These are phyloP conservation scores for Pholis gunnellus DNA, from an alignment of 2,113 vertebrate species.

Conservation along the genomic window DNA sequence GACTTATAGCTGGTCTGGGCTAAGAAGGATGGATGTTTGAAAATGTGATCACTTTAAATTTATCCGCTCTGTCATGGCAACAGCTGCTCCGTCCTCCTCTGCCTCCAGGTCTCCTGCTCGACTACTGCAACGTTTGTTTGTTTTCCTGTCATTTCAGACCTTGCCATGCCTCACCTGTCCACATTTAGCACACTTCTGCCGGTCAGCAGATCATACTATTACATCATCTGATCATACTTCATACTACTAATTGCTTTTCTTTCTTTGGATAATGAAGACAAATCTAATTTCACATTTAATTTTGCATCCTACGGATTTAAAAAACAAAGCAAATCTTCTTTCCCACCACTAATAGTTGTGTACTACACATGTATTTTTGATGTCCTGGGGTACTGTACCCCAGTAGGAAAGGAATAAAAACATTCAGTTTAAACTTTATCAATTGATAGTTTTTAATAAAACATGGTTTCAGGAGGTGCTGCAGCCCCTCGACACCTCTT, in stretches of 20 bases:
- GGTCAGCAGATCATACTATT: background rate
- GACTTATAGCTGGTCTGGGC: slow-evolving; percentile 55
- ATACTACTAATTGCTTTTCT: background rate
- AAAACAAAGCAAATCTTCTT: background rate
- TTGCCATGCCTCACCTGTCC: slow-evolving; percentile 25
- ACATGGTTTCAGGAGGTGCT: background rate
- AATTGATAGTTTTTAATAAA: background rate
- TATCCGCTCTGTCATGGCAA: slow-evolving; percentile 62
- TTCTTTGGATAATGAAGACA: background rate
- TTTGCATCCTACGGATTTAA: background rate
- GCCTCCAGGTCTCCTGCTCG: slow-evolving; percentile 37
- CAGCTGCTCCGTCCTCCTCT: slow-evolving; percentile 59
- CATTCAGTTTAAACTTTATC: background rate
- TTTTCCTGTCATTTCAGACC: slow-evolving; percentile 1
- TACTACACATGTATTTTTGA: background rate
- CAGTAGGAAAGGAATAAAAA: background rate
- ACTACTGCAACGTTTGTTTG: slow-evolving; percentile 2
- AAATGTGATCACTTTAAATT: slow-evolving; percentile 72
- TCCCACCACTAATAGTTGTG: background rate
- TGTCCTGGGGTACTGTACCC: background rate
- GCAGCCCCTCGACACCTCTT: background rate
- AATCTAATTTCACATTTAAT: background rate
- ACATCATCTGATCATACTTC: background rate
- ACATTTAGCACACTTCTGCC: background rate
- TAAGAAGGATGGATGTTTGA: slow-evolving; percentile 67